Evolutionary conservation across 2,888 invertebrate species (phyloP).

Genomic region (Drosophila buzzatii): DNA sequence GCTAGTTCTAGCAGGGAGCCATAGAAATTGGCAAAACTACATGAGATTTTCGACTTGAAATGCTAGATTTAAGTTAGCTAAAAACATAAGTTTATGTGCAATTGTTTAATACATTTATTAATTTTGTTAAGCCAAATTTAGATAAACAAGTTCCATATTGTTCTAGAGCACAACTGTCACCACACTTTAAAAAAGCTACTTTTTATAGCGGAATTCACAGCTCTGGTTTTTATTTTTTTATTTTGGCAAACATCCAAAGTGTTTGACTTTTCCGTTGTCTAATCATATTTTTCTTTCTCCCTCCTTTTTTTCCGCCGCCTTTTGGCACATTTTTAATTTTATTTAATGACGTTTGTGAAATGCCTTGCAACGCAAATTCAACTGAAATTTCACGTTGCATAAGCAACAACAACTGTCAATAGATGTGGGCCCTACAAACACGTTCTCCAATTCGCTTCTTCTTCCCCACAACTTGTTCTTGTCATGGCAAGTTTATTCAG

Average conservation of each 20-base stretch:
- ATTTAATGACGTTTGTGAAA: conserved; percentile 47
- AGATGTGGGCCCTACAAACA: conserved; percentile 13
- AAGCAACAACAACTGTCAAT: conserved; percentile 37
- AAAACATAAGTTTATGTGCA: background rate
- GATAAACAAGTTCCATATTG: background rate
- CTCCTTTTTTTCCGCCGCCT: conserved; percentile 25
- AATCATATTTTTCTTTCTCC: conserved; percentile 48
- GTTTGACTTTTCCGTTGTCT: conserved; percentile 41
- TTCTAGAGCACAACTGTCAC: background rate
- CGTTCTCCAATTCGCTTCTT: conserved; percentile 3
- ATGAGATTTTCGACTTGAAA: background rate
- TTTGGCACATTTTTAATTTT: conserved; percentile 31
- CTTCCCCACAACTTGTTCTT: conserved; percentile 21
- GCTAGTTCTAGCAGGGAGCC: background rate
- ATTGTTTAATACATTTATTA: background rate
- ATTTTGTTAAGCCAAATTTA: background rate
- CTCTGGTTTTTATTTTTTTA: conserved; percentile 28
- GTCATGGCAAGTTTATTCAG: conserved; percentile 32
- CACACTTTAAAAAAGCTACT: background rate
- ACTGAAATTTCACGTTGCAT: conserved; percentile 58
- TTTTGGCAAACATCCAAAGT: conserved; percentile 64
- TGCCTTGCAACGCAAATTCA: conserved; percentile 10
- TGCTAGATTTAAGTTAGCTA: too few relatives aligned
- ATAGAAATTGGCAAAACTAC: background rate
- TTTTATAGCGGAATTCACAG: conserved; percentile 12